Evolutionary conservation across 2,797 vertebrate species (phyloP).

Genomic region (Rhodeus uyekii): DNA sequence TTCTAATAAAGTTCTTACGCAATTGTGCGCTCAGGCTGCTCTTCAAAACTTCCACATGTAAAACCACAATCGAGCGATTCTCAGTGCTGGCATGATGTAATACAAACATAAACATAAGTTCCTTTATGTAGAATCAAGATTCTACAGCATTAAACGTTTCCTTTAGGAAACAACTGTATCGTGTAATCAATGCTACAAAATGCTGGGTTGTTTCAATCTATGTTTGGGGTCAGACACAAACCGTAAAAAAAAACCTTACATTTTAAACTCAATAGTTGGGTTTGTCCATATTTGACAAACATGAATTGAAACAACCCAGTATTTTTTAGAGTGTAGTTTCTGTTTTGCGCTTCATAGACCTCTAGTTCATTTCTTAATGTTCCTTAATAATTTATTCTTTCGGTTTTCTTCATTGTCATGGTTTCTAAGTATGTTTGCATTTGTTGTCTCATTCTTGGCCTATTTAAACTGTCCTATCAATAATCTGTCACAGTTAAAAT

Average conservation of each 20-base stretch:
- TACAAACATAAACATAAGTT: neutral
- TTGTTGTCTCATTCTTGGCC: neutral
- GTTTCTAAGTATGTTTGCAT: neutral
- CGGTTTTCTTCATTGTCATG: neutral
- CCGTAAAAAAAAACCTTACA: no score
- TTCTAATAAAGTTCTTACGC: neutral
- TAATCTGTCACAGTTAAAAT: neutral
- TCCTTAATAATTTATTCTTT: neutral
- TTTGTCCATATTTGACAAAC: neutral
- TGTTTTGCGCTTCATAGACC: neutral
- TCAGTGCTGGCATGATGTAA: neutral
- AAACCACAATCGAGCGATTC: neutral
- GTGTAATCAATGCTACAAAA: neutral
- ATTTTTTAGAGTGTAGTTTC: neutral
- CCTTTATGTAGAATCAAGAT: neutral
- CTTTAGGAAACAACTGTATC: neutral
- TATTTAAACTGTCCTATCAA: neutral
- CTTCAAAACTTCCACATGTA: neutral
- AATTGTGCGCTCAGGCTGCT: neutral
- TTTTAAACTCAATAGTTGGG: neutral
- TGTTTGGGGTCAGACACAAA: neutral
- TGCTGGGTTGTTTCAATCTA: neutral
- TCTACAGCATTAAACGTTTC: neutral
- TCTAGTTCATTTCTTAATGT: neutral
- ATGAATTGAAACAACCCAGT: neutral